phyloP scores from a whole-genome alignment of 2,797 vertebrate genomes.

The Psittacula echo region DNA sequence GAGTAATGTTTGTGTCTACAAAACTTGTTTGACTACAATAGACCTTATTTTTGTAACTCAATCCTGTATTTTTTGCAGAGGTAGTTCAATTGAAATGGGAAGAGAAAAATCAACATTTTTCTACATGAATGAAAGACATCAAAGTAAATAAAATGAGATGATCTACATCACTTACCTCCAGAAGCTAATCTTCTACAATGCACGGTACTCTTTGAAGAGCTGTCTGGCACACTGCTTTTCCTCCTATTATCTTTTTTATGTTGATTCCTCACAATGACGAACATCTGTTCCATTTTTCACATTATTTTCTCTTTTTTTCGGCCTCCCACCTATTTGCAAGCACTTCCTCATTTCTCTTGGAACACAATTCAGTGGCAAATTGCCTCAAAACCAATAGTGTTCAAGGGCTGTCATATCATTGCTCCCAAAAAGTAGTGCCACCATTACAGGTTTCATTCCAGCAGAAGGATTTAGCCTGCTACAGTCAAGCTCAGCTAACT shows the following conservation, averaged over 20 bases:
- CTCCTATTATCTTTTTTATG: not conserved
- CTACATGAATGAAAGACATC: constrained; percentile 10
- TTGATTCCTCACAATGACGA: not conserved
- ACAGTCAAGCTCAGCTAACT: not conserved
- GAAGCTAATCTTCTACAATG: not conserved
- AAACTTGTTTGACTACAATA: constrained; percentile 27
- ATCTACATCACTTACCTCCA: not conserved
- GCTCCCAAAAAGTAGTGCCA: not conserved
- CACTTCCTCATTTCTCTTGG: not conserved
- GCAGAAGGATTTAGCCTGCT: not conserved
- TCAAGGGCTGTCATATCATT: not conserved
- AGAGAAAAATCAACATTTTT: constrained; percentile 21
- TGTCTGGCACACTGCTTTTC: not conserved
- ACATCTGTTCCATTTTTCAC: not conserved
- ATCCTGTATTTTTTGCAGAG: constrained; percentile 3
- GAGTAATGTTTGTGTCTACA: constrained; percentile 4
- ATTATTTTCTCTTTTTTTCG: not conserved
- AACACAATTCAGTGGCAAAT: not conserved
- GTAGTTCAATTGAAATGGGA: not conserved
- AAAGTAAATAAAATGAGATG: not conserved
- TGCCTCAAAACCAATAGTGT: not conserved
- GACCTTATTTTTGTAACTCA: constrained; percentile 26
- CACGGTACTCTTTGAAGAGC: not conserved
- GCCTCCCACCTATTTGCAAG: not conserved
- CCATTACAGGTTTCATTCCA: not conserved